A percentile compares a stretch with the other conserved stretches of the same genome.
phyloP scores from a whole-genome alignment of 2,797 vertebrate species.

The Perodicticus potto region DNA sequence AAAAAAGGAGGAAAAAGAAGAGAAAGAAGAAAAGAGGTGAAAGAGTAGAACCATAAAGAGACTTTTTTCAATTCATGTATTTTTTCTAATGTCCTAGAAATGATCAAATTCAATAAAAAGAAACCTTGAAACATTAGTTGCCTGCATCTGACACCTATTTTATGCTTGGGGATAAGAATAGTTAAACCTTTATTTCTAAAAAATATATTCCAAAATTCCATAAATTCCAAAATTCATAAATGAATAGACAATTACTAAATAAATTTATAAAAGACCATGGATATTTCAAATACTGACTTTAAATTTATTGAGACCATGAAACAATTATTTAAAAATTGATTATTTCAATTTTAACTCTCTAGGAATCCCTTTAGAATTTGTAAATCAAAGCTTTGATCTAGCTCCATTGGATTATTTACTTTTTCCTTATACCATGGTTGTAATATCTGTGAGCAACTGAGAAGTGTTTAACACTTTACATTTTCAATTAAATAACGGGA shows the following conservation, averaged over 20 bases:
- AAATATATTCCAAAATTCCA: slow-evolving; percentile 64
- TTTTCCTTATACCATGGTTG: slow-evolving; percentile 40
- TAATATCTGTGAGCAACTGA: slow-evolving; percentile 73
- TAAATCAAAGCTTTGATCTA: slow-evolving; percentile 64
- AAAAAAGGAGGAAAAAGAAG: background rate
- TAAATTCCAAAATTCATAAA: slow-evolving; percentile 40
- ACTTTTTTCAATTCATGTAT: background rate
- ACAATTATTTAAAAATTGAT: slow-evolving; percentile 37
- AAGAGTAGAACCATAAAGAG: background rate
- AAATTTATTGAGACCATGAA: slow-evolving; percentile 56
- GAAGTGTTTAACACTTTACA: slow-evolving; percentile 61
- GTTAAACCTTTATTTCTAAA: slow-evolving; percentile 57
- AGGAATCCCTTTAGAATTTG: slow-evolving; percentile 72
- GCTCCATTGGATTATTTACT: slow-evolving; percentile 41
- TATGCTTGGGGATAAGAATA: slow-evolving; percentile 71
- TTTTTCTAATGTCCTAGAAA: slow-evolving; percentile 51
- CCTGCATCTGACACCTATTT: background rate
- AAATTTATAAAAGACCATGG: background rate
- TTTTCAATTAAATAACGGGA: slow-evolving; percentile 68
- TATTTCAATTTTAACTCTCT: slow-evolving; percentile 40
- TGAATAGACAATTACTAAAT: slow-evolving; percentile 64
- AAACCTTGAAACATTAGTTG: background rate
- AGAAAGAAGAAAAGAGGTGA: background rate
- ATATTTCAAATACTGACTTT: slow-evolving; percentile 56
- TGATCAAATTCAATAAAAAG: slow-evolving; percentile 1